Conservation (phyloP, 2,888 invertebrate genomes). For the Celastrina argiolus region DNA sequence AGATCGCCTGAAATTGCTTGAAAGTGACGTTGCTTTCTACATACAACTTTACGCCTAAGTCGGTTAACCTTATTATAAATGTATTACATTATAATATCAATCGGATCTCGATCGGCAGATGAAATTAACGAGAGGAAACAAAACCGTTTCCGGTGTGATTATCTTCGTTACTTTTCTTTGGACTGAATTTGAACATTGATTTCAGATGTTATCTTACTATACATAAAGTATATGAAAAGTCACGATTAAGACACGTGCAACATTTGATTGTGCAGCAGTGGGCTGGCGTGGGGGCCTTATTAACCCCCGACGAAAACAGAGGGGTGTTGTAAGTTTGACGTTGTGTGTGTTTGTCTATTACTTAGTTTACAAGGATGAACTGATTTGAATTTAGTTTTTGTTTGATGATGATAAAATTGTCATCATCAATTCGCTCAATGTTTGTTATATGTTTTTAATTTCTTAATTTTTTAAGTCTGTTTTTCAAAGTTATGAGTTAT, state of each 20-base stretch:
- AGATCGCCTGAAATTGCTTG: background rate
- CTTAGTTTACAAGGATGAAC: too few relatives aligned
- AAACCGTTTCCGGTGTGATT: constrained; percentile 64
- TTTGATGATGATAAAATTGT: too few relatives aligned
- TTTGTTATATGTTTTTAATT: too few relatives aligned
- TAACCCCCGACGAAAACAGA: too few relatives aligned
- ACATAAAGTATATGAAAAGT: background rate
- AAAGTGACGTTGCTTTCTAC: background rate
- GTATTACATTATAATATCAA: constrained; percentile 10
- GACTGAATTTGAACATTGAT: constrained; percentile 33
- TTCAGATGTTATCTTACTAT: background rate
- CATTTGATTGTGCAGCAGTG: background rate
- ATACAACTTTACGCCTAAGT: background rate
- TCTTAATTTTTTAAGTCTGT: too few relatives aligned
- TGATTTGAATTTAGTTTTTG: too few relatives aligned
- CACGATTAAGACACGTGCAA: background rate
- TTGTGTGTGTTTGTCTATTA: too few relatives aligned
- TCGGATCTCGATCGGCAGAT: constrained; percentile 48
- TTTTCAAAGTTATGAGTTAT: too few relatives aligned
- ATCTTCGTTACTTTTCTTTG: constrained; percentile 38
- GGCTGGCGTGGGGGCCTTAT: background rate
- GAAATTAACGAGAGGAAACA: constrained; percentile 60
- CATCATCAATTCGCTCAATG: too few relatives aligned
- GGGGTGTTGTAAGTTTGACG: too few relatives aligned
- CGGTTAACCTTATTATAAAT: constrained; percentile 17